Conservation (phyloP, 1,140 invertebrate genomes). For the Macrobrachium rosenbergii region DNA sequence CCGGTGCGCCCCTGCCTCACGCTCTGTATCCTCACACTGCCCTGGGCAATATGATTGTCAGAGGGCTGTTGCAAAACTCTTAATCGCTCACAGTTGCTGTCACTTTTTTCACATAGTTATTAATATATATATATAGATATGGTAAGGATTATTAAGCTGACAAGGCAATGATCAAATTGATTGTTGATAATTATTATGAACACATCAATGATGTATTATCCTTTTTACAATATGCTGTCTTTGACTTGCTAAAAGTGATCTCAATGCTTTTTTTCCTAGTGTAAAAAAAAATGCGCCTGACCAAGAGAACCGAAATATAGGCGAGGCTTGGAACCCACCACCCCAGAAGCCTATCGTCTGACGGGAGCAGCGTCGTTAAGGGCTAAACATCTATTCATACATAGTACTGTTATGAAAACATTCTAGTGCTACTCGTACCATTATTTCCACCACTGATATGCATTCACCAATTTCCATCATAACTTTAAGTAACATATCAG, state of each 20-base stretch:
- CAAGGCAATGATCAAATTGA: slow-evolving; percentile 63
- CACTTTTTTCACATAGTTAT: slow-evolving; percentile 64
- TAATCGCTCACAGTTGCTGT: slow-evolving; percentile 63
- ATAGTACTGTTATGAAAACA: too few relatives aligned
- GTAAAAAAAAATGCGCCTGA: slow-evolving; percentile 61
- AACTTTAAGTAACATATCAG: too few relatives aligned
- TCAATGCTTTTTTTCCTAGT: slow-evolving; percentile 64
- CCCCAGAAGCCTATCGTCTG: slow-evolving; percentile 6
- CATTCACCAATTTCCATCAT: too few relatives aligned
- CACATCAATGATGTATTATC: slow-evolving; percentile 62
- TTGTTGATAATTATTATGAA: slow-evolving; percentile 63
- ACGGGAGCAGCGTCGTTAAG: slow-evolving; percentile 33
- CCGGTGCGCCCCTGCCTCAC: slow-evolving; percentile 49
- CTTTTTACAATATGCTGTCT: slow-evolving; percentile 64
- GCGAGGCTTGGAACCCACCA: slow-evolving; percentile 43
- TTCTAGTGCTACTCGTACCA: too few relatives aligned
- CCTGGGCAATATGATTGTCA: slow-evolving; percentile 55
- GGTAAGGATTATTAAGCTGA: slow-evolving; percentile 59
- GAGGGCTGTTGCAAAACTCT: slow-evolving; percentile 55
- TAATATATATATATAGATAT: slow-evolving; percentile 63
- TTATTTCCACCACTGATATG: too few relatives aligned
- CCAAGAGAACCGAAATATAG: slow-evolving; percentile 45
- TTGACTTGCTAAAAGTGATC: slow-evolving; percentile 64
- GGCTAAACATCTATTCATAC: too few relatives aligned
- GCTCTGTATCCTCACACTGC: slow-evolving; percentile 50